Evolutionary conservation across 2,797 vertebrate species (phyloP).

Genomic region (Melopsittacus undulatus): DNA sequence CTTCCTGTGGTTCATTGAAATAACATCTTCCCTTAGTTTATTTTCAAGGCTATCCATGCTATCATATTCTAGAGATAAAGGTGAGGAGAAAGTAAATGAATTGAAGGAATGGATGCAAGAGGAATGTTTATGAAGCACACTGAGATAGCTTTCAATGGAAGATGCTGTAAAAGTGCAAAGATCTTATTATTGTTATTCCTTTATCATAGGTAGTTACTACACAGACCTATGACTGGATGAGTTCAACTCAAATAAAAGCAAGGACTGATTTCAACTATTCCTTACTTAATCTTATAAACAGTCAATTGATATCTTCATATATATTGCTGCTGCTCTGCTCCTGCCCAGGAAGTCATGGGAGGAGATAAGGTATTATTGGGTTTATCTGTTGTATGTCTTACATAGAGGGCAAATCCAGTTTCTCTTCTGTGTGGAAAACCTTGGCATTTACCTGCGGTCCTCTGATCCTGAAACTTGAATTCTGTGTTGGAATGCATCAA

Average conservation of each 20-base stretch:
- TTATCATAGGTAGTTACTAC: slow-evolving; percentile 45
- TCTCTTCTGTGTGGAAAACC: background rate
- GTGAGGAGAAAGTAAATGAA: slow-evolving; percentile 16
- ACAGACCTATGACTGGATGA: slow-evolving; percentile 56
- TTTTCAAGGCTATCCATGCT: slow-evolving; percentile 7
- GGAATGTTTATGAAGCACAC: slow-evolving; percentile 22
- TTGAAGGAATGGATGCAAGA: slow-evolving; percentile 4
- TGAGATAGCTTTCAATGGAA: slow-evolving; percentile 8
- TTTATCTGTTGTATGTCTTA: slow-evolving; percentile 37
- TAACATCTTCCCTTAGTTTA: background rate
- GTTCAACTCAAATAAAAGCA: slow-evolving; percentile 65
- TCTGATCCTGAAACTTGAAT: background rate
- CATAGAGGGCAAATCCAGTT: slow-evolving; percentile 19
- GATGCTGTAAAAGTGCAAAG: slow-evolving; percentile 31
- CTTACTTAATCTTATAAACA: slow-evolving; percentile 63
- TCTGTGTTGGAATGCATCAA: background rate
- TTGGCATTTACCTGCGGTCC: background rate
- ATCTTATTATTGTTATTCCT: slow-evolving; percentile 43
- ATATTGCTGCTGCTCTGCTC: slow-evolving; percentile 52
- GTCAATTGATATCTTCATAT: slow-evolving; percentile 63
- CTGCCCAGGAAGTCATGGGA: slow-evolving; percentile 50
- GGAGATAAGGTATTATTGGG: slow-evolving; percentile 62
- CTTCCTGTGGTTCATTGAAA: background rate
- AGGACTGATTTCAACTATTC: slow-evolving; percentile 47
- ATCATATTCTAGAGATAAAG: background rate